Percentiles rank a stretch among this genome's conserved stretches.
Conservation (phyloP, 1,140 invertebrate species). For the Drosophila azteca region DNA sequence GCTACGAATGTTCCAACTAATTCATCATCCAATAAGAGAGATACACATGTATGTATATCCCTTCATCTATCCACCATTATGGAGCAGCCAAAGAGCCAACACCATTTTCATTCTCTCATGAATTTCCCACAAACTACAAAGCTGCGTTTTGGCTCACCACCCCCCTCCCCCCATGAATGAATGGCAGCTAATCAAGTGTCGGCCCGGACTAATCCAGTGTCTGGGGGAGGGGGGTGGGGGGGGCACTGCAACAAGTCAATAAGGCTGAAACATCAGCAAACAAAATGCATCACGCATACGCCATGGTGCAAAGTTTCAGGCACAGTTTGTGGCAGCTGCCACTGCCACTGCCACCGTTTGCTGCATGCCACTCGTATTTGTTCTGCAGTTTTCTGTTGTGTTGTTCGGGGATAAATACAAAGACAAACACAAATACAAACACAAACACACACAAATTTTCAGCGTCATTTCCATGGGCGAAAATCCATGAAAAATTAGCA, state of each 20-base stretch:
- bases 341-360: conserved; percentile 10
- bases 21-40: conserved; percentile 5
- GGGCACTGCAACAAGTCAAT: conserved; percentile 41
- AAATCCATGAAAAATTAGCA: conserved; percentile 13
- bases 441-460: conserved; percentile 36
- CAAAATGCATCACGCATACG: conserved; percentile 41
- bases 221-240: neutral
- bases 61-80: no score
- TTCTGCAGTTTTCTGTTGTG: conserved; percentile 30
- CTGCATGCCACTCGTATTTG: conserved; percentile 47
- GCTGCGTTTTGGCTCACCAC: neutral
- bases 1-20: conserved; percentile 23
- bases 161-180: no score
- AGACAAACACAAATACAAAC: conserved; percentile 13
- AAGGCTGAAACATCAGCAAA: conserved; percentile 34
- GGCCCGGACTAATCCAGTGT: conserved; percentile 34
- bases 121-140: neutral
- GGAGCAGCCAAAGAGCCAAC: no score
- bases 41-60: no score
- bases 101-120: neutral
- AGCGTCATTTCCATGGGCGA: conserved; percentile 29
- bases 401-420: conserved; percentile 13
- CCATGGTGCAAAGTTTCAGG: conserved; percentile 6
- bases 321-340: conserved; percentile 15
- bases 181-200: conserved; percentile 26